Base-by-base conservation (phyloP, 2,888 invertebrate genomes). In the Gnatocerus cornutus region DNA sequence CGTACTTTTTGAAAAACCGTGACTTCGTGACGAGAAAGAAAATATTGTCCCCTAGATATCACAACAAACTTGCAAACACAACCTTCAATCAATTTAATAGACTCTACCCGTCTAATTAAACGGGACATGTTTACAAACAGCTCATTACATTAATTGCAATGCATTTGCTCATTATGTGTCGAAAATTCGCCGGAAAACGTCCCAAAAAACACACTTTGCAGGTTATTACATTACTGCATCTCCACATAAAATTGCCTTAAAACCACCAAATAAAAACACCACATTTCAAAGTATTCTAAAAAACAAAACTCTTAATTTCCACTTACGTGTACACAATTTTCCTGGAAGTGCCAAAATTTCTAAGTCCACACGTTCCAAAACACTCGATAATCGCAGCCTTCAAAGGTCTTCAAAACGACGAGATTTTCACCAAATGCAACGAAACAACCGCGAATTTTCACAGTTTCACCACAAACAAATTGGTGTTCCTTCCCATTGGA, bases 261-360 rank as follows among this genome's bases (percentile, higher is more conserved):
- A 65, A 56, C 21, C 13, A 29, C 3, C 10, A 10, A 59, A 14
- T 14, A 46, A 61, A 50, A 46, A 7, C 29, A 4, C 29, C 7
- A 33, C 3, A 2, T 33, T 33, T 33, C 2, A 33, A 7, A 33
- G 33, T 33, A 33, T n/a, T 33, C 33, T 33, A 33, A 53, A 66
- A 21, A 37, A 33, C 46, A 68, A 69, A 72, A 71, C 70, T 62
- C 59, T 70, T 9, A 30, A 13, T 43, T 63, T 55, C 33, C 46
- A 77, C 77, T 77, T 77, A 77, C 77, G 71, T 77, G 70, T 74
- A 69, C 75, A 74, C 71, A 75, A 74, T 77, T 77, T 74, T 77
- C 74, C 67, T 69, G 69, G 70, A 74, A 75, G 71, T 73, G 69
- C 70, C 74, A 61, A 76, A 74, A 72, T 53, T 69, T 65, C 41